Percentiles rank a stretch among this genome's conserved stretches.
phyloP scores from a whole-genome alignment of 2,888 invertebrate species.

The Erannis defoliaria region DNA sequence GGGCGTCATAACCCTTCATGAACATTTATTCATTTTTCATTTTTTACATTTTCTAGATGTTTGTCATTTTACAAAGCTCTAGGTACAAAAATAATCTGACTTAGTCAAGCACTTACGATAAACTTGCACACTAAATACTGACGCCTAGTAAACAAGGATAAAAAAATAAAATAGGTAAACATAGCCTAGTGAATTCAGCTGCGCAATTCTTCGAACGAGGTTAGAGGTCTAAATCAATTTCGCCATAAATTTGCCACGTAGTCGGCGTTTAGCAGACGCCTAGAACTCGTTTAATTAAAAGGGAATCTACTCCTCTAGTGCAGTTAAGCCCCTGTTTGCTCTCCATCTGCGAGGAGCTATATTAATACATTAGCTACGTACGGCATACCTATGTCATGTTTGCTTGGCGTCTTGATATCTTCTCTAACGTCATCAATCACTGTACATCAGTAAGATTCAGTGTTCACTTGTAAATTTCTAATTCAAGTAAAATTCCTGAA shows the following conservation, averaged over 20 bases:
- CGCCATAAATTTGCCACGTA: slow-evolving; percentile 51
- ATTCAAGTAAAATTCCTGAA: no score
- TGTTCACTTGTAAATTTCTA: no score
- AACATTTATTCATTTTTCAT: no score
- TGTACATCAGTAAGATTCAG: no score
- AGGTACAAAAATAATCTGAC: background rate
- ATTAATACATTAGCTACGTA: slow-evolving; percentile 58
- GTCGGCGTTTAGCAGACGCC: slow-evolving; percentile 52
- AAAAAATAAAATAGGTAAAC: no score
- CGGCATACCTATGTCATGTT: slow-evolving; percentile 5
- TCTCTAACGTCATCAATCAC: slow-evolving; percentile 8
- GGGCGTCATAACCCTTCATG: no score
- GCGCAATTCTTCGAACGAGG: slow-evolving; percentile 13
- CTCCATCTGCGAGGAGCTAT: slow-evolving; percentile 62
- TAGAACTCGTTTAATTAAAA: slow-evolving; percentile 79
- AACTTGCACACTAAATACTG: no score
- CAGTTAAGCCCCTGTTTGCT: slow-evolving; percentile 75
- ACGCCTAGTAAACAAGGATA: background rate
- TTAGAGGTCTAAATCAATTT: slow-evolving; percentile 47
- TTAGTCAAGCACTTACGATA: no score
- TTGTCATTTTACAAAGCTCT: no score
- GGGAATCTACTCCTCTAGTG: slow-evolving; percentile 72
- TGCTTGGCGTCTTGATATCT: background rate
- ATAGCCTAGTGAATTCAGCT: no score
- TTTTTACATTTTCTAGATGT: no score